Base-by-base conservation (phyloP, 2,797 vertebrate species). In the Acipenser oxyrinchus region DNA sequence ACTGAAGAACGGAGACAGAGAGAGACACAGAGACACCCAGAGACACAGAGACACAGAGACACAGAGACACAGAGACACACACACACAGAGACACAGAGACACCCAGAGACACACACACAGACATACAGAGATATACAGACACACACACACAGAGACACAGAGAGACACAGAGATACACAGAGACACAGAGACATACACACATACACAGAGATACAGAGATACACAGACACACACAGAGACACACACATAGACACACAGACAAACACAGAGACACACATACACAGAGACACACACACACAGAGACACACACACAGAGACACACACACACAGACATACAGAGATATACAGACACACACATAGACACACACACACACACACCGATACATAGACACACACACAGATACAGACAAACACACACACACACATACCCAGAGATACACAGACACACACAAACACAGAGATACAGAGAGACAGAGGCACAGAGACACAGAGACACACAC, bases 381-480 rank as follows among this genome's bases (percentile, higher is more conserved):
- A 23, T 18, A 10, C 11, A 37, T 13, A 13, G 10, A 7, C 70
- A 5, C 67, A 53, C 37, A 63, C 52, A 49, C 60, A 48, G 55
- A 63, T 71, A 5, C 71, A 51, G 8, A 11, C 61, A 66, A 58
- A 63, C 51, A 57, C 10, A 10, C n/a, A 7, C 23, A 55, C 37
- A 11, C 49, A 48, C 48, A 60, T 11, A 49, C 7, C 10, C 65
- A 62, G 10, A 90, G 78, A 67, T 85, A 78, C 69, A 85, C 11
- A 6, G 87, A 85, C 51, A 18, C 15, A 18, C 15, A 18, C 15
- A 18, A 1, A 18, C 15, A 18, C 15, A 18, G 15, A 18, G 15
- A n/a, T n/a, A n/a, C n/a, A n/a, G n/a, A n/a, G n/a, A n/a, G n/a
- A n/a, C n/a, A n/a, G n/a, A n/a, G n/a, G n/a, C n/a, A n/a, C 15